Evolutionary conservation across 2,113 vertebrate species (phyloP), one percentile per base, ranked within the genome.

Genomic region (Rostratula benghalensis): DNA sequence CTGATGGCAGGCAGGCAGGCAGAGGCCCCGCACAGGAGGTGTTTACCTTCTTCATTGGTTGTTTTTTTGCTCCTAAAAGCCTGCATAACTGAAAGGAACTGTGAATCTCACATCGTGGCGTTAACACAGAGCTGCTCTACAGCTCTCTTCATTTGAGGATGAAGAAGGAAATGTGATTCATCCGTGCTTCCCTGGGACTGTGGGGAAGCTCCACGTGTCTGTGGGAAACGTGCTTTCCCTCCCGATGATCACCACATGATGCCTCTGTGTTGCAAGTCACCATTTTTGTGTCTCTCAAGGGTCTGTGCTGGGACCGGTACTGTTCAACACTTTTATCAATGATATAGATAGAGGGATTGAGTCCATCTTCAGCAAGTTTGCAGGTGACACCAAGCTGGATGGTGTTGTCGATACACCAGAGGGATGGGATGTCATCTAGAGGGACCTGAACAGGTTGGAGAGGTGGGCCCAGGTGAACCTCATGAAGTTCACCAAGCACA

Each of bases 161-260:
- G 33, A 50, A 57, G 71, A 91, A 86, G 70, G 78, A 93, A 76
- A 76, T 13, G 21, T 73, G 82, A 76, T 76, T 90, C 25, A 85
- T 18, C 35, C 13, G 48, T 5, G 2, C 45, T 56, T 79, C 39
- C 18, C 43, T 46, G 39, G 33, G 30, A 39, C 7, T 0, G 0
- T 0, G 3, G 46, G 56, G 24, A 23, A 63, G 41, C 43, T 27
- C 67, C 70, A 39, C 0, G 0, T 37, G 5, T 61, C 51, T 22
- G 23, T 23, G 28, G 69, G 21, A 71, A 65, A 12, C 33, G 50
- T 18, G 22, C 25, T 23, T 87, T 78, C n/a, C 31, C 24, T 37
- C 31, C 73, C 3, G 0, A 54, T 16, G 11, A 74, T 54, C 28
- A 50, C 46, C 14, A 1, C 8, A 3, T 45, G 61, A 71, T 2